Evolutionary conservation across 1,140 invertebrate species (phyloP).

Genomic region (Drosophila auraria): DNA sequence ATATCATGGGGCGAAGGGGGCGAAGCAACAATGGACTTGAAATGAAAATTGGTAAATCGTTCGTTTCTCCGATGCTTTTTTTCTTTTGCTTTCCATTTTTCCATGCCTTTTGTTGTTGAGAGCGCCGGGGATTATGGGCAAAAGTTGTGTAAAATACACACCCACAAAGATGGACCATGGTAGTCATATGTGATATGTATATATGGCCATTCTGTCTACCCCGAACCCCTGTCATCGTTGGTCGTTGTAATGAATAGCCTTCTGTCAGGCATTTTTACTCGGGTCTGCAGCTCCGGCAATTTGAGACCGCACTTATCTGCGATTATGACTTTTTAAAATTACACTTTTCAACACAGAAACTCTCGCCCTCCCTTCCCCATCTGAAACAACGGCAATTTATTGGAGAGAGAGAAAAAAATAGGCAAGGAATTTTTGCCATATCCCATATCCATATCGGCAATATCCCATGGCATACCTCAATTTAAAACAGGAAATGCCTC

Average conservation of each 20-base stretch:
- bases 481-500: conserved; percentile 85
- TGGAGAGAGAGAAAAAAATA: conserved; percentile 45
- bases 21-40: conserved; percentile 66
- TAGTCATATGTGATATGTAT: conserved; percentile 40
- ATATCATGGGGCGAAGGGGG: conserved; percentile 51
- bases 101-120: conserved; percentile 30
- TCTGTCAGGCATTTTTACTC: conserved; percentile 52
- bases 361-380: neutral
- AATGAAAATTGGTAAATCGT: conserved; percentile 73
- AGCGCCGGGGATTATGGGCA: conserved; percentile 57
- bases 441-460: conserved; percentile 74
- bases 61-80: conserved; percentile 16
- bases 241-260: conserved; percentile 80
- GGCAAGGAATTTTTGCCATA: conserved; percentile 61
- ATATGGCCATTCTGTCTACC: conserved; percentile 34
- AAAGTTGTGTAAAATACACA: conserved; percentile 71
- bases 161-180: conserved; percentile 23
- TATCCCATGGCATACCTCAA: conserved; percentile 78
- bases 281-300: conserved; percentile 58
- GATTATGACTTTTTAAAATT: conserved; percentile 85
- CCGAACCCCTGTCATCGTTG: conserved; percentile 41
- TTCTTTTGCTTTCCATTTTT: conserved; percentile 1
- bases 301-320: conserved; percentile 84
- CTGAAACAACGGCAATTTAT: conserved; percentile 67
- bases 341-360: conserved; percentile 78